Base-by-base conservation (phyloP, 2,797 vertebrate species). In the Loris lydekkerianus region DNA sequence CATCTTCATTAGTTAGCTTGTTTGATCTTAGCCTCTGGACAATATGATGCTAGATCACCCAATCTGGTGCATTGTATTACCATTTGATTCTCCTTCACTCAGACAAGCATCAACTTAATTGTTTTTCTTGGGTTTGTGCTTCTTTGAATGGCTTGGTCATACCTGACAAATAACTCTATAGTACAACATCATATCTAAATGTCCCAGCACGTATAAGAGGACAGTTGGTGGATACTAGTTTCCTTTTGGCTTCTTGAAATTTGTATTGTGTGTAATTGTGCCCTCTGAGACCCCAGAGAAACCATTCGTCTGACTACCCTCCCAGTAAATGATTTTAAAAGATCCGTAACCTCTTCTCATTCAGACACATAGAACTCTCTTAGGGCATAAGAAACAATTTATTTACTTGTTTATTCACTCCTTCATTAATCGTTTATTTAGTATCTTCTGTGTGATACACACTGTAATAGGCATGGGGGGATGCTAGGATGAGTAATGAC, bases 1-100 rank as follows among this genome's bases (percentile, higher is more conserved):
- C 29, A 86, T 92, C 58, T 78, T 96, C 92, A 82, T 88, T 95
- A 93, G 46, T 84, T 77, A 88, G 37, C 1, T 58, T 89, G 60
- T 94, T 96, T 93, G 75, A 91, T 91, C 97, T 92, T 96, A 89
- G 83, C 56, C 40, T 80, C 21, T 97, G 94, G 49, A 77, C 40
- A 94, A 56, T 93, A 76, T 77, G 34, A 56, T 85, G 25, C 56
- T 84, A 91, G 60, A 73, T 95, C 23, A 94, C 8, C 75, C 60
- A 72, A 34, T 84, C 61, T 0, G 20, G 53, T 85, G 20, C 8
- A 70, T 75, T 78, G 49, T 8, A 76, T 95, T 95, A 56, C 53
- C 60, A 91, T 91, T 83, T 89, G 67, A 93, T 94, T 96, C 46
- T 77, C n/a, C 23, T 53, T 97, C 25, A 83, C 29, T 63, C 83